Conservation (phyloP, 2,888 invertebrate genomes). For the Belgica antarctica region DNA sequence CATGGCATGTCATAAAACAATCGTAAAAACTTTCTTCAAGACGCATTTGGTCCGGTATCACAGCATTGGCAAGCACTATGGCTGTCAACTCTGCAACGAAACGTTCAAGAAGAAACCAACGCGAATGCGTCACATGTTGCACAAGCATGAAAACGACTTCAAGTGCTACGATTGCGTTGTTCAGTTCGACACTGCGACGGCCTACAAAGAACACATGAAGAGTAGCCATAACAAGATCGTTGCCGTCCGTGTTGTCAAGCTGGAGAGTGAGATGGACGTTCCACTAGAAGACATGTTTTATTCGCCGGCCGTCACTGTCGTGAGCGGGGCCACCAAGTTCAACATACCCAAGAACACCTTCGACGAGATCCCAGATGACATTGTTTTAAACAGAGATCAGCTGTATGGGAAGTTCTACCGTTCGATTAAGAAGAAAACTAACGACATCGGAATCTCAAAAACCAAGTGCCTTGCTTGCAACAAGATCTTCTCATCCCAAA, state of each 20-base stretch:
- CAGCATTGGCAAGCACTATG: neutral
- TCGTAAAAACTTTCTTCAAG: neutral
- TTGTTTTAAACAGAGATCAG: neutral
- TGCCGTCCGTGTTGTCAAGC: neutral
- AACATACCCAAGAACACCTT: neutral
- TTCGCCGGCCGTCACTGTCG: no score
- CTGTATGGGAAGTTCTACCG: slow-evolving; percentile 5
- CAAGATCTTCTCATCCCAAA: neutral
- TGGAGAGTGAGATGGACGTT: neutral
- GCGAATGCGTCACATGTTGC: neutral
- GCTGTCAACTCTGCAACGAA: slow-evolving; percentile 15
- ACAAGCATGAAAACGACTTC: slow-evolving; percentile 7
- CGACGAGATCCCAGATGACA: neutral
- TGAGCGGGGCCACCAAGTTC: neutral
- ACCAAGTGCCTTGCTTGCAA: slow-evolving; percentile 24
- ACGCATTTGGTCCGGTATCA: neutral
- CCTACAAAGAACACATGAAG: slow-evolving; percentile 5
- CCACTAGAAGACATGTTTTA: neutral
- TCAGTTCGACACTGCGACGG: neutral
- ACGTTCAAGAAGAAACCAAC: neutral
- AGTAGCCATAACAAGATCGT: neutral
- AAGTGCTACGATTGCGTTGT: slow-evolving; percentile 23
- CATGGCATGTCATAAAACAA: neutral
- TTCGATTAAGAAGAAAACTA: no score
- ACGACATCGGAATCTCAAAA: neutral